Percentiles rank a stretch among this genome's conserved stretches.
Evolutionary conservation across 2,888 invertebrate genomes (phyloP).

Genomic region (Peribatodes rhomboidaria): DNA sequence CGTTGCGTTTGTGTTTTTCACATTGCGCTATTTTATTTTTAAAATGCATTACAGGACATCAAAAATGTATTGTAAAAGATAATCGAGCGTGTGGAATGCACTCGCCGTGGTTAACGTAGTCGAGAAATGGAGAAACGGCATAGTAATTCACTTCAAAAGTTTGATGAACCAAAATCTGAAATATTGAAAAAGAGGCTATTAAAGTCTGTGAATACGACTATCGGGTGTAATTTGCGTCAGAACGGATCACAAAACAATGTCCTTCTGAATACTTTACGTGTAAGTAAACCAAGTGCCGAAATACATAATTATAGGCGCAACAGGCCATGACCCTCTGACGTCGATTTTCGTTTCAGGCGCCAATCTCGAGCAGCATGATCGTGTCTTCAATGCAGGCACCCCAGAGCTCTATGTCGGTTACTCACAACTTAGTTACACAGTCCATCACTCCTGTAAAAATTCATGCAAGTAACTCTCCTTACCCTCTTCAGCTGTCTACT

Average conservation of each 20-base stretch:
- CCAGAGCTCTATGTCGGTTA: constrained; percentile 78
- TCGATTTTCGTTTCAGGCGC: constrained; percentile 77
- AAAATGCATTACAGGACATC: constrained; percentile 76
- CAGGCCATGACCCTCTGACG: constrained; percentile 61
- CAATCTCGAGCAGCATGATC: constrained; percentile 83
- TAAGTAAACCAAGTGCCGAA: constrained; percentile 64
- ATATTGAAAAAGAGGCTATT: constrained; percentile 84
- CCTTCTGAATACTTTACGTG: constrained; percentile 79
- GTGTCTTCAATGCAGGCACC: constrained; percentile 81
- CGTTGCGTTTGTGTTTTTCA: constrained; percentile 65
- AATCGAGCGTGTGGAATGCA: constrained; percentile 76
- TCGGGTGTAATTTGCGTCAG: constrained; percentile 67
- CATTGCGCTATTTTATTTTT: constrained; percentile 78
- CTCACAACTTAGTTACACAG: constrained; percentile 79
- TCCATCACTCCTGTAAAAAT: constrained; percentile 81
- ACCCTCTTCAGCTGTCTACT: constrained; percentile 79
- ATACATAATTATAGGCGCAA: constrained; percentile 45
- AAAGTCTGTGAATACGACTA: constrained; percentile 71
- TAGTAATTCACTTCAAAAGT: constrained; percentile 84
- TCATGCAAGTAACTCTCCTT: constrained; percentile 73
- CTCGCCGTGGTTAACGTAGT: constrained; percentile 66
- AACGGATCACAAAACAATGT: constrained; percentile 78
- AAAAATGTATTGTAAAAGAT: constrained; percentile 74
- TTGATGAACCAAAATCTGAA: constrained; percentile 82
- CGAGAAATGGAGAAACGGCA: constrained; percentile 84